Evolutionary conservation across 2,113 vertebrate genomes (phyloP).

Genomic region (Seriola aureovittata): DNA sequence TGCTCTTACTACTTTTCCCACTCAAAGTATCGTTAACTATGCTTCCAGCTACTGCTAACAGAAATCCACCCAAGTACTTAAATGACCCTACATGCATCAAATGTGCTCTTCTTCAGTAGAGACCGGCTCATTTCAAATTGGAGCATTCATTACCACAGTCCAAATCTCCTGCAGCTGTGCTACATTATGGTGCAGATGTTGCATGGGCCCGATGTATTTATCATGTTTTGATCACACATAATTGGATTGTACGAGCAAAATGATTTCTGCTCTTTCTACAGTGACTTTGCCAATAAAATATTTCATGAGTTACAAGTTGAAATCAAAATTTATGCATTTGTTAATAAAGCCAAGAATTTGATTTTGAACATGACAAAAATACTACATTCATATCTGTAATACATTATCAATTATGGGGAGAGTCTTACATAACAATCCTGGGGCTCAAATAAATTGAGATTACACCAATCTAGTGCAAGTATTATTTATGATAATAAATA

Average conservation of each 20-base stretch:
- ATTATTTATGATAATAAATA: background rate
- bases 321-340: background rate
- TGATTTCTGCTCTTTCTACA: background rate
- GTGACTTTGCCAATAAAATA: conserved; percentile 8
- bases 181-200: conserved; percentile 31
- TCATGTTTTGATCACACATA: conserved; percentile 23
- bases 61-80: conserved; percentile 30
- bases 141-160: background rate
- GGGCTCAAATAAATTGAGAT: background rate
- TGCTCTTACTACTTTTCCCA: conserved; percentile 27
- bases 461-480: background rate
- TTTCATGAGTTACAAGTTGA: background rate
- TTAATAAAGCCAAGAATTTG: conserved; percentile 2
- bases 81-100: conserved; percentile 38
- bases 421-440: background rate
- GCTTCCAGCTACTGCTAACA: conserved; percentile 23
- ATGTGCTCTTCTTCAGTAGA: conserved; percentile 21
- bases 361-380: conserved; percentile 14
- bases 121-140: background rate
- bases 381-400: background rate
- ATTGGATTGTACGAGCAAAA: conserved; percentile 14
- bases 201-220: background rate
- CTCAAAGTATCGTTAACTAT: conserved; percentile 28
- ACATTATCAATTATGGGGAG: background rate
- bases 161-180: conserved; percentile 21